These are phyloP conservation scores for Grallaria varia DNA, from an alignment of 2,113 vertebrate genomes.

Conservation along the genomic window DNA sequence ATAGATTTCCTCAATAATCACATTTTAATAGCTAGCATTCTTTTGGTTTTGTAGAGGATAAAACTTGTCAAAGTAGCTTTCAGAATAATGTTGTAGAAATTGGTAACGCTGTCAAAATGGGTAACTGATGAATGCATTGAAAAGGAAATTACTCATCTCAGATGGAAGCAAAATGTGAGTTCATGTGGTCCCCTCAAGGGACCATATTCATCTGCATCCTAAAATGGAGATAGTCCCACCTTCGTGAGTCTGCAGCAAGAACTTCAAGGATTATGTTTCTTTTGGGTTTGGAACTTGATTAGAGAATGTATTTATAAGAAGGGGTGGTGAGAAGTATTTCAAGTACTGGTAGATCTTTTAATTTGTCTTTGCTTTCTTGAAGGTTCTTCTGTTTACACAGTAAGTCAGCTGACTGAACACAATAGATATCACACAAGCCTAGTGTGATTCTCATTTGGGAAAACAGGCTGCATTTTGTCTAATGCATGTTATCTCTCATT, in stretches of 20 bases:
- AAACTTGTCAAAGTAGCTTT: neutral
- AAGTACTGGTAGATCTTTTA: neutral
- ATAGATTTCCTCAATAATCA: neutral
- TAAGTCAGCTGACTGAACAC: neutral
- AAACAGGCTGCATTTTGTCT: neutral
- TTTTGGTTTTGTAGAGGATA: neutral
- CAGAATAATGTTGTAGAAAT: neutral
- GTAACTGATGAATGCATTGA: accelerated
- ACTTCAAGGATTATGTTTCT: neutral
- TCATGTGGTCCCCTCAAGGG: neutral
- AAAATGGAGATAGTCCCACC: neutral
- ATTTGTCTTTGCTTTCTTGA: neutral
- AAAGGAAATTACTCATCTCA: neutral
- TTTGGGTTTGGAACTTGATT: neutral
- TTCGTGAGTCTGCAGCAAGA: neutral
- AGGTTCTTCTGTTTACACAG: neutral
- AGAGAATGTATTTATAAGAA: neutral
- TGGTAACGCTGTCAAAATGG: neutral
- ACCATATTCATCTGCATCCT: neutral
- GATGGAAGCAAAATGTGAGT: neutral
- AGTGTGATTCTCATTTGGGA: neutral
- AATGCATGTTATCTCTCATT: neutral
- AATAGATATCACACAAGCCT: neutral
- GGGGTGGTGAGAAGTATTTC: neutral
- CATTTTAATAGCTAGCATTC: neutral